Evolutionary conservation across 2,797 vertebrate genomes (phyloP).

Genomic region (Anisognathus igniventris): DNA sequence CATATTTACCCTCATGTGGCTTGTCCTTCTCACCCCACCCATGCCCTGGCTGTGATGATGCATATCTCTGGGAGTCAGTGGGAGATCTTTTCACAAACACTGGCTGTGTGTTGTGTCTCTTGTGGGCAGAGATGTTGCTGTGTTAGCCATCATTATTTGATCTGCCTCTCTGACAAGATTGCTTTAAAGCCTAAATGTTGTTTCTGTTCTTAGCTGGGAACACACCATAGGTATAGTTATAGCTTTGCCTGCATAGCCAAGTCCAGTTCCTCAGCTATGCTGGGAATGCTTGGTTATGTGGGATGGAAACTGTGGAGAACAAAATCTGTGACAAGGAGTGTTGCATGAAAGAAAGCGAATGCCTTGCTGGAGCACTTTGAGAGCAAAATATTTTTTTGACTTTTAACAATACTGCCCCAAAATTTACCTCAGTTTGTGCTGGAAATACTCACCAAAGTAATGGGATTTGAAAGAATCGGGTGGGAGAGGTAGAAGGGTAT

Average conservation of each 20-base stretch:
- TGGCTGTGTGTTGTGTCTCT: slow-evolving; percentile 57
- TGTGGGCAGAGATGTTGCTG: slow-evolving; percentile 65
- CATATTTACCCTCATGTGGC: slow-evolving; percentile 51
- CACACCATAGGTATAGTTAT: not conserved
- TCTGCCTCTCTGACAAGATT: slow-evolving; percentile 61
- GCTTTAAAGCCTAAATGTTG: slow-evolving; percentile 56
- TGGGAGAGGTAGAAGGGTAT: not conserved
- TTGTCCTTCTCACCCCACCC: slow-evolving; percentile 67
- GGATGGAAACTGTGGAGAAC: not conserved
- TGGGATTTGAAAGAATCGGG: not conserved
- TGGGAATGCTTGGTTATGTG: not conserved
- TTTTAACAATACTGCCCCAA: not conserved
- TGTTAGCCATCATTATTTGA: slow-evolving; percentile 63
- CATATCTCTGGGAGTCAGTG: slow-evolving; percentile 60
- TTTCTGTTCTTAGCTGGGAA: slow-evolving; percentile 59
- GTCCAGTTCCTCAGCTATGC: slow-evolving; percentile 40
- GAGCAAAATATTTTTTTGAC: not conserved
- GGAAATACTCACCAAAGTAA: not conserved
- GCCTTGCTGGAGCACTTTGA: not conserved
- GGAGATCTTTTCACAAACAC: slow-evolving; percentile 63
- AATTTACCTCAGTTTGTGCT: not conserved
- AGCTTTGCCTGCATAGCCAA: not conserved
- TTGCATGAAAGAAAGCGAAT: not conserved
- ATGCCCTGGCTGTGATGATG: slow-evolving; percentile 59
- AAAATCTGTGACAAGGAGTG: not conserved